Percentiles rank a stretch among this genome's conserved stretches.
phyloP scores from a whole-genome alignment of 2,113 vertebrate species.

The Ibidorhyncha struthersii region DNA sequence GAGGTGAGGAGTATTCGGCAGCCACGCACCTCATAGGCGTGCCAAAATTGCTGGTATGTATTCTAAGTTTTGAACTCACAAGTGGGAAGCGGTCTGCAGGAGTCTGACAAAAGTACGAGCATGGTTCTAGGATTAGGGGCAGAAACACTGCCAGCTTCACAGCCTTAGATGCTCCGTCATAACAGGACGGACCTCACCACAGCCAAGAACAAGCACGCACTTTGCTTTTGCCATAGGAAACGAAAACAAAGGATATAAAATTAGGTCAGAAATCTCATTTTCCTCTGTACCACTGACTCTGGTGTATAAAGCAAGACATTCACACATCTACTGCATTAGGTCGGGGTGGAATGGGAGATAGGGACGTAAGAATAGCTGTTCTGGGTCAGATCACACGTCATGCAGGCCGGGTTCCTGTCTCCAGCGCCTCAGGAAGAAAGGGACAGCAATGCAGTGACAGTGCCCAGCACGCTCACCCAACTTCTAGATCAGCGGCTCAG shows the following conservation, averaged over 20 bases:
- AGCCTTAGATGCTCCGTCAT: not conserved
- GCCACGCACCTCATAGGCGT: accelerated
- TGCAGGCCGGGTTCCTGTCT: slow-evolving; percentile 7
- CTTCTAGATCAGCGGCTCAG: not conserved
- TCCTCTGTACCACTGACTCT: not conserved
- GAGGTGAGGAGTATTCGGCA: not conserved
- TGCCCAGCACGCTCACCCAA: not conserved
- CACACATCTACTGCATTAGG: not conserved
- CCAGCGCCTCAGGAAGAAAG: not conserved
- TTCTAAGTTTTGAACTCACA: not conserved
- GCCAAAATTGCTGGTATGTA: not conserved
- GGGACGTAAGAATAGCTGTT: not conserved
- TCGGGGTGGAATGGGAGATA: not conserved
- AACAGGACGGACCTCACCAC: not conserved
- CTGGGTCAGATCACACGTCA: not conserved
- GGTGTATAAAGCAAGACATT: not conserved
- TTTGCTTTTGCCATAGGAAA: slow-evolving; percentile 21
- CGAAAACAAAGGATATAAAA: slow-evolving; percentile 40
- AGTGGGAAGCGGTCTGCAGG: not conserved
- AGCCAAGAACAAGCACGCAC: not conserved
- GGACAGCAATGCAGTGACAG: not conserved
- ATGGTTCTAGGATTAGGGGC: not conserved
- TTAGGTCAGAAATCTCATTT: slow-evolving; percentile 22
- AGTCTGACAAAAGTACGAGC: not conserved
- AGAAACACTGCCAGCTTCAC: not conserved